Evolutionary conservation across 2,888 invertebrate genomes (phyloP), one percentile per base, ranked within the genome.

Genomic region (Ornithoptera priamus): DNA sequence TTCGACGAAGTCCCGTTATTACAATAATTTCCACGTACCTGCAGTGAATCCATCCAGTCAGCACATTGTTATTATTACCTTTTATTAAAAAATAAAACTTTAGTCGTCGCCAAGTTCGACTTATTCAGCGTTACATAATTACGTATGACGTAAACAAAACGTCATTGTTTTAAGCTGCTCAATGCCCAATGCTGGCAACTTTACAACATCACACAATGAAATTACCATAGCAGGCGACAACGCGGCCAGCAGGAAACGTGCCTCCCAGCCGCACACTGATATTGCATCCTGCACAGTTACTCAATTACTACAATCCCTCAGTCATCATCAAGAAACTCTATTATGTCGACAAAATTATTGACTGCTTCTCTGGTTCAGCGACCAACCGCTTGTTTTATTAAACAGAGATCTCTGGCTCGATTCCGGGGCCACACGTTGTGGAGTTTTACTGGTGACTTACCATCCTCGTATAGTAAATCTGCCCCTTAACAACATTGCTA

Each of bases 201-300:
- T 67, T 59, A 66, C 22, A 15, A 50, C 22, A 56, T 83, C 85
- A 81, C 85, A 86, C 86, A 86, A 88, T 88, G 83, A 86, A 86
- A 89, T 89, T 88, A 87, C 84, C 88, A 89, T 88, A 88, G 84
- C 80, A 78, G 80, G 80, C 72, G 79, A 78, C 87, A 89, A 85
- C 88, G 84, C 86, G 88, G 89, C 85, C 87, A 88, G 85, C 87
- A 89, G 89, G 88, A 89, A 89, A 79, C 83, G 77, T 71, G 73
- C 75, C 75, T 78, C 81, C 74, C 79, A 77, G 76, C 77, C 80
- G 88, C 87, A 88, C 88, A 88, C 84, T 86, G 86, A 89, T 87
- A 83, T 39, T 60, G 59, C 50, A 36, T 82, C 80, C 71, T 74
- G 53, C 53, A 53, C 53, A 18, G 77, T 78, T 78, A 70, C 67